Evolutionary conservation across 2,113 vertebrate species (phyloP).

Genomic region (Rafetus swinhoei): DNA sequence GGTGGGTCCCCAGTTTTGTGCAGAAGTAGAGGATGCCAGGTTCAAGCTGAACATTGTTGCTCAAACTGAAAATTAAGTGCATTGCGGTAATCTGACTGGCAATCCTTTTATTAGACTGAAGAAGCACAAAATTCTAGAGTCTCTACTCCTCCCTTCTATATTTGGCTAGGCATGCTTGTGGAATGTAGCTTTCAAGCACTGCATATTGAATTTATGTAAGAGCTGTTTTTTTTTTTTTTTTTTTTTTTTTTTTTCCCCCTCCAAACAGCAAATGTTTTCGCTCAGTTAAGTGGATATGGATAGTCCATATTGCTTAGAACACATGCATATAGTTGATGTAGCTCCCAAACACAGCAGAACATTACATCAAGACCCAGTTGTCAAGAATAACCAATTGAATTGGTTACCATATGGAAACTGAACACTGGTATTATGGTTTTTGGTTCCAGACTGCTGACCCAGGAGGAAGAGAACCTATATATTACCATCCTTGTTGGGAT

Average conservation of each 20-base stretch:
- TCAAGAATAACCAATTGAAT: not conserved
- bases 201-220: conserved; percentile 19
- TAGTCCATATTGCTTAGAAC: not conserved
- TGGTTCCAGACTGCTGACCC: not conserved
- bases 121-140: not conserved
- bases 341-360: not conserved
- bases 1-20: not conserved
- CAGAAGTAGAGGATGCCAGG: not conserved
- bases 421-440: not conserved
- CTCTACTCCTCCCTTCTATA: not conserved
- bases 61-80: not conserved
- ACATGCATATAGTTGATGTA: accelerated
- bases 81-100: not conserved
- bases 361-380: not conserved
- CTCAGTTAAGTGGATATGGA: not conserved
- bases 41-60: not conserved
- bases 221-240: not conserved
- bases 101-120: not conserved
- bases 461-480: not conserved
- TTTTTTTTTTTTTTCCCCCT: not conserved
- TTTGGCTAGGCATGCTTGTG: not conserved
- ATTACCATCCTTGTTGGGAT: not conserved
- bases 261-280: conserved; percentile 21
- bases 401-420: not conserved
- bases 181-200: not conserved